Base-by-base conservation (phyloP, 2,797 vertebrate genomes). In the Thripadectes ignobilis region DNA sequence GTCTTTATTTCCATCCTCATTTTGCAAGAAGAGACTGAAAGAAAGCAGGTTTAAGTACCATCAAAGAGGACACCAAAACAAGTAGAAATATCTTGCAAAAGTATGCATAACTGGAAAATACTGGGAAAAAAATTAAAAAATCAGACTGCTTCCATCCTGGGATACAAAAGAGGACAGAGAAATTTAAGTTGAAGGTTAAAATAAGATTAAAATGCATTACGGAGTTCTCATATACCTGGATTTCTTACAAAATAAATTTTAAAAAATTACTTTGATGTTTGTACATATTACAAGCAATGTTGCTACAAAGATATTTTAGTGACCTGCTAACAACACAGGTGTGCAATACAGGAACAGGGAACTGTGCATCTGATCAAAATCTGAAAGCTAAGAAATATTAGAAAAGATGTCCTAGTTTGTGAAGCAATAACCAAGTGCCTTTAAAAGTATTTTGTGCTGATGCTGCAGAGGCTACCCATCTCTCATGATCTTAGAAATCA, bases 171-270 rank as follows among this genome's bases (percentile, higher is more conserved):
- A 43, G 23, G 22, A 80, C 4, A 54, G 18, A 57, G 12, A 89
- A 85, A 94, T 68, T 84, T 87, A 94, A 79, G 9, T 18, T 55
- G 51, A 95, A 43, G 13, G 62, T 75, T 74, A 93, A 90, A 78
- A 48, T 73, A 91, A 58, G 5, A 57, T 61, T 73, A 75, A 87
- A 87, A 65, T 78, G 5, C 67, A 85, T 45, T 61, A 87, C 12
- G 16, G 29, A 55, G 6, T 85, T 68, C 55, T 62, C 4, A 2
- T 30, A 36, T 43, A 83, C 8, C 41, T 13, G 24, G 54, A 57
- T 0, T 9, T 36, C 32, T 48, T 73, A 14, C 9, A 55, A 69
- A 77, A 76, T 3, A 24, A 32, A 43, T 38, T 3, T 12, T 38
- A 74, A 71, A 54, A 30, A 58, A 61, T 4, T 38, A 24, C 30